Evolutionary conservation across 2,888 invertebrate genomes (phyloP).

Genomic region (Ormyrus labotus): DNA sequence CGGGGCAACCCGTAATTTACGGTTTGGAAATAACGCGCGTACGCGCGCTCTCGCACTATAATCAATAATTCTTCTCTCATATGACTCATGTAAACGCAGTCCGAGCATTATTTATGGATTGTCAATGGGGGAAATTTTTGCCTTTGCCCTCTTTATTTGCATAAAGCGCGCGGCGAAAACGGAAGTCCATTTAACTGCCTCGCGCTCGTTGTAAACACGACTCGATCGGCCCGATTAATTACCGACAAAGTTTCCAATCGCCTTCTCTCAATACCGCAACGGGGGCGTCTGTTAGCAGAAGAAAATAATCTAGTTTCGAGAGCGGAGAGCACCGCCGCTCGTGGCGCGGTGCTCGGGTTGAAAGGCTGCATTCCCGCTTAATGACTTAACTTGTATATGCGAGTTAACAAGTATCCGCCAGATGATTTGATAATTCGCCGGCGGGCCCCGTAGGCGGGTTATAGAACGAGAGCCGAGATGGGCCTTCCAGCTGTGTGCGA

Average conservation of each 20-base stretch:
- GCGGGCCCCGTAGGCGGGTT: conserved; percentile 42
- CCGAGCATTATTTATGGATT: conserved; percentile 49
- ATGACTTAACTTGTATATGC: conserved; percentile 68
- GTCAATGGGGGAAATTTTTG: conserved; percentile 51
- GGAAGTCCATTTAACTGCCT: conserved; percentile 51
- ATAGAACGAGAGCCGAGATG: conserved; percentile 22
- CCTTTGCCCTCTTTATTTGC: conserved; percentile 40
- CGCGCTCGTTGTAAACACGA: conserved; percentile 41
- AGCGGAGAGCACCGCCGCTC: not conserved
- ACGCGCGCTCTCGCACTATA: not conserved
- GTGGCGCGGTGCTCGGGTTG: not conserved
- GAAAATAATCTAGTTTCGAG: not conserved
- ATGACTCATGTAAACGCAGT: conserved; percentile 37
- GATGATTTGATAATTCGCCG: conserved; percentile 66
- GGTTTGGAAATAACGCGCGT: conserved; percentile 41
- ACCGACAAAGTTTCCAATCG: conserved; percentile 17
- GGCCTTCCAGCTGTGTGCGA: not conserved
- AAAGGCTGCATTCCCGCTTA: conserved; percentile 67
- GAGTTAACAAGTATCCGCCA: conserved; percentile 63
- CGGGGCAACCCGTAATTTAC: conserved; percentile 49
- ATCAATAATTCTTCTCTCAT: conserved; percentile 47
- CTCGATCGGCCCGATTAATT: conserved; percentile 41
- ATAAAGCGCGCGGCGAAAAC: conserved; percentile 44
- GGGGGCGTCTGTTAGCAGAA: conserved; percentile 4
- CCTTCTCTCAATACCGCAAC: conserved; percentile 39